A percentile compares a stretch with the other conserved stretches of the same genome.
Conservation (phyloP, 2,113 vertebrate genomes). For the Rhagologus leucostigma region DNA sequence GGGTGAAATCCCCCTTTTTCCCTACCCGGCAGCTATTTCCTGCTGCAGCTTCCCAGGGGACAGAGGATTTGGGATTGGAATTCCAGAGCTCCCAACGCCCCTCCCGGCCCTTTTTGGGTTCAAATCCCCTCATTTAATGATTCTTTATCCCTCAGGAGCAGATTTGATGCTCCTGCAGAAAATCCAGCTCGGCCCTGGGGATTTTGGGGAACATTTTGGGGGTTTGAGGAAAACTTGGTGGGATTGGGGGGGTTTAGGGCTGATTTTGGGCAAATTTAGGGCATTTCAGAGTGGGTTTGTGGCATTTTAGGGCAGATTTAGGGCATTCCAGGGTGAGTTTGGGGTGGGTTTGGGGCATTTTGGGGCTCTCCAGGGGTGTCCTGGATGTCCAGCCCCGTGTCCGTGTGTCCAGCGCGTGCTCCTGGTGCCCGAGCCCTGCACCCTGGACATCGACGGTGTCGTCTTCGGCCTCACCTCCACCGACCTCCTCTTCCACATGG, state of each 20-base stretch:
- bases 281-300: not conserved
- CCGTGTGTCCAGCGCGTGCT: conserved; percentile 76
- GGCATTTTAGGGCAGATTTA: not conserved
- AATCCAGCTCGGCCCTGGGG: fast-evolving
- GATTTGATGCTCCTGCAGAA: not conserved
- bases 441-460: conserved; percentile 79
- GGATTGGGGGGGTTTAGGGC: fast-evolving
- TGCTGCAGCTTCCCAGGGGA: not conserved
- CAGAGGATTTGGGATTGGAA: not conserved
- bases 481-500: conserved; percentile 89
- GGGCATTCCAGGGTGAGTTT: fast-evolving
- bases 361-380: not conserved
- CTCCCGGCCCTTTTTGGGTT: not conserved
- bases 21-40: fast-evolving
- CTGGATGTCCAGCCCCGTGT: not conserved
- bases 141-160: fast-evolving
- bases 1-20: not conserved
- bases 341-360: not conserved
- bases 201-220: not conserved
- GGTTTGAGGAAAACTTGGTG: fast-evolving
- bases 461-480: conserved; percentile 87
- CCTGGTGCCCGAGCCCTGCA: conserved; percentile 89
- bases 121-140: fast-evolving
- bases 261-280: not conserved
- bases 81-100: not conserved